Conservation (phyloP, 2,113 vertebrate genomes). For the Reinhardtius hippoglossoides region DNA sequence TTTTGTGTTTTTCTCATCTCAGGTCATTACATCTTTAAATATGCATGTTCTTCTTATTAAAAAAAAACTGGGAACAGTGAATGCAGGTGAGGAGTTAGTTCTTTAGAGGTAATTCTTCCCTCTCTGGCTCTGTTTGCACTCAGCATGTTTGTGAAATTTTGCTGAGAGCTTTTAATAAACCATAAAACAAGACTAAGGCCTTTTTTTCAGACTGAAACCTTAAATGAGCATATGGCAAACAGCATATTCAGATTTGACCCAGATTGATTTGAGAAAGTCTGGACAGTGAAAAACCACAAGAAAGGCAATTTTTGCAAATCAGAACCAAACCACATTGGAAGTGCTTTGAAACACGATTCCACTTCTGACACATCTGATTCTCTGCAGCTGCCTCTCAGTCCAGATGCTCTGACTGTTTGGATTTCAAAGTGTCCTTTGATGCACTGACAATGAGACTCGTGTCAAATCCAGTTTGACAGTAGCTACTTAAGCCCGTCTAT, state of each 20-base stretch:
- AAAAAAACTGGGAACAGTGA: conserved; percentile 11
- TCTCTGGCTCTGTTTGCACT: neutral
- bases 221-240: neutral
- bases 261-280: neutral
- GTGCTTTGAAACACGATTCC: neutral
- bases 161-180: neutral
- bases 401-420: neutral
- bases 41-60: conserved; percentile 24
- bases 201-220: neutral
- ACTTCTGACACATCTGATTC: neutral
- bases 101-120: neutral
- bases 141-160: neutral
- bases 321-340: neutral
- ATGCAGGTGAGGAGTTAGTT: neutral
- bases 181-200: neutral
- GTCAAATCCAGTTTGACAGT: neutral
- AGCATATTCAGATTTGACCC: neutral
- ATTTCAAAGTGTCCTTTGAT: neutral
- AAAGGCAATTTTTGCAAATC: neutral
- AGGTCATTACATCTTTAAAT: conserved; percentile 44
- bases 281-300: neutral
- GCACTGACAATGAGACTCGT: neutral
- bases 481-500: neutral
- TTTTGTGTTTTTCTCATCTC: conserved; percentile 29
- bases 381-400: no score